phyloP scores from a whole-genome alignment of 2,888 invertebrate species.

The Alviniconcha strummeri region DNA sequence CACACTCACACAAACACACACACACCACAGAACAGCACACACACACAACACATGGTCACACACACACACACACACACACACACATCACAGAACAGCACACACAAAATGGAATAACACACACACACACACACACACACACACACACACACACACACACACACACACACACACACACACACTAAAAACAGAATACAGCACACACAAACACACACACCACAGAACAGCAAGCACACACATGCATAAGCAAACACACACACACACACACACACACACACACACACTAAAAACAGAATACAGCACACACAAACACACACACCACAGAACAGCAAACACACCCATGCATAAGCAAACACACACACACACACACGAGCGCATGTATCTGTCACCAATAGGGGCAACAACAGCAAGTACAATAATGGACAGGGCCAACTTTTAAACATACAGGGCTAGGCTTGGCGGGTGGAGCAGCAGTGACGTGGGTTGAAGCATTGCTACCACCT shows the following conservation, averaged over 20 bases:
- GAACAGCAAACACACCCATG: neutral
- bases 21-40: no score
- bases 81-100: neutral
- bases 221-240: neutral
- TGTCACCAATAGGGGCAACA: no score
- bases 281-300: neutral
- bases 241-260: neutral
- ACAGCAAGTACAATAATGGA: no score
- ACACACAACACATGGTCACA: neutral
- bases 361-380: conserved; percentile 5
- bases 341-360: neutral
- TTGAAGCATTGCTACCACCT: conserved; percentile 5
- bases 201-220: neutral
- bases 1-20: neutral
- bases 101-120: no score
- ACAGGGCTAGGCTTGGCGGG: conserved; percentile 45
- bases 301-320: neutral
- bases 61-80: neutral
- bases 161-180: conserved; percentile 9
- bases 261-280: conserved; percentile 11
- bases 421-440: no score
- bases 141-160: conserved; percentile 8
- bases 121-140: conserved; percentile 7
- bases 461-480: conserved; percentile 7
- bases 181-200: no score